These are phyloP conservation scores for Phalloptychus januarius DNA, from an alignment of 2,797 vertebrate genomes.

Conservation along the genomic window DNA sequence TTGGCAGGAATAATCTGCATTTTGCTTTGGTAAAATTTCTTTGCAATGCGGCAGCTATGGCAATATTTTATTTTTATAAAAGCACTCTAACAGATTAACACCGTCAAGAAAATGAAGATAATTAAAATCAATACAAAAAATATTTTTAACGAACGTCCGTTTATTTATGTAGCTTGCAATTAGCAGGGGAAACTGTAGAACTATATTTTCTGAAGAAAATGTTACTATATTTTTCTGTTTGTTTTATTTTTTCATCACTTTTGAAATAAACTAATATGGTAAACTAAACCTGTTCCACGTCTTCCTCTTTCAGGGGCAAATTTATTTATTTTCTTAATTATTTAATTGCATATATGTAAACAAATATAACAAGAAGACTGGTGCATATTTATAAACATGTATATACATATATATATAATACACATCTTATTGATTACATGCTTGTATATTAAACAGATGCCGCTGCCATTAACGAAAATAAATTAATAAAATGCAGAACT, in stretches of 20 bases:
- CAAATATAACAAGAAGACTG: neutral
- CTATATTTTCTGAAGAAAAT: neutral
- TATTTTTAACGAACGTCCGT: too few relatives aligned
- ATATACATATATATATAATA: too few relatives aligned
- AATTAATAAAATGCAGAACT: too few relatives aligned
- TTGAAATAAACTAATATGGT: neutral
- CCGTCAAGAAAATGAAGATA: neutral
- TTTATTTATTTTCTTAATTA: neutral
- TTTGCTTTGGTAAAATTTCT: neutral
- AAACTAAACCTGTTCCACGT: neutral
- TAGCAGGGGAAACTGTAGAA: neutral
- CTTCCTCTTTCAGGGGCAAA: neutral
- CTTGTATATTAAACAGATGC: too few relatives aligned
- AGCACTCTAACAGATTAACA: neutral
- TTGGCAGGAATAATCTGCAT: neutral
- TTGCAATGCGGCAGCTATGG: neutral
- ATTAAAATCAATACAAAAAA: too few relatives aligned
- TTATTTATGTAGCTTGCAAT: too few relatives aligned
- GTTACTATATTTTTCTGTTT: neutral
- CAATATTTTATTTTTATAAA: neutral
- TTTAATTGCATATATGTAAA: neutral
- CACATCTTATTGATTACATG: too few relatives aligned
- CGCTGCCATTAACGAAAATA: too few relatives aligned
- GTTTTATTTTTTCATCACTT: neutral
- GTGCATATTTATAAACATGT: too few relatives aligned